phyloP scores from a whole-genome alignment of 1,140 invertebrate genomes.

The Lysiphlebus fabarum region DNA sequence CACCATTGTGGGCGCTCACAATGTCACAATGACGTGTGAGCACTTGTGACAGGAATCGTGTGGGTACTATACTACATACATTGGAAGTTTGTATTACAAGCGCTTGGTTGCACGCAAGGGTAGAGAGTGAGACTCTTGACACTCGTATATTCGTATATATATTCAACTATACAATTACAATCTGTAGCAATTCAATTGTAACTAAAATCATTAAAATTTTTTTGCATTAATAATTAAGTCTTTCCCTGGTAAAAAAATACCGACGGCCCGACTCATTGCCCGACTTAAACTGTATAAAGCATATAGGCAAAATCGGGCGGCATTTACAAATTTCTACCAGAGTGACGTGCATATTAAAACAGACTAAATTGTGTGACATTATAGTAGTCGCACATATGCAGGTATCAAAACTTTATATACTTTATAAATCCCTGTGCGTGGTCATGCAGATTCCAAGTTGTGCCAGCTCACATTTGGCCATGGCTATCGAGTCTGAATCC shows the following conservation, averaged over 20 bases:
- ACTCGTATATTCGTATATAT: no score
- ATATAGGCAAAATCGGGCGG: no score
- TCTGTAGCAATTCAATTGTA: constrained; percentile 27
- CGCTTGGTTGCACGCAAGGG: constrained; percentile 47
- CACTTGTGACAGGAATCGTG: constrained; percentile 49
- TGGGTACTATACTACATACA: constrained; percentile 39
- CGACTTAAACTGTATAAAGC: no score
- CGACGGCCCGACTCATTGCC: no score
- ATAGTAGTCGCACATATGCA: no score
- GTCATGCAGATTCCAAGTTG: constrained; percentile 4
- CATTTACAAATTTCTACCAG: no score
- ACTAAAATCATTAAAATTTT: constrained; percentile 25
- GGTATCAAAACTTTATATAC: neutral
- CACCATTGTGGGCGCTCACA: constrained; percentile 37
- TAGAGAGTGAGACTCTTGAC: constrained; percentile 45
- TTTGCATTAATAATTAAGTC: no score
- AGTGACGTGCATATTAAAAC: no score
- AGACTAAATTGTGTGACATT: no score
- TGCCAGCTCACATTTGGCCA: constrained; percentile 32
- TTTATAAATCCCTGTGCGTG: neutral
- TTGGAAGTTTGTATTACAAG: constrained; percentile 47
- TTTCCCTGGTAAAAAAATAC: no score
- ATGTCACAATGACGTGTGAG: constrained; percentile 53
- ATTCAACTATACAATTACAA: constrained; percentile 26
- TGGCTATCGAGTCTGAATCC: constrained; percentile 47